phyloP scores from a whole-genome alignment of 2,797 vertebrate species.

The Lagodon rhomboides region DNA sequence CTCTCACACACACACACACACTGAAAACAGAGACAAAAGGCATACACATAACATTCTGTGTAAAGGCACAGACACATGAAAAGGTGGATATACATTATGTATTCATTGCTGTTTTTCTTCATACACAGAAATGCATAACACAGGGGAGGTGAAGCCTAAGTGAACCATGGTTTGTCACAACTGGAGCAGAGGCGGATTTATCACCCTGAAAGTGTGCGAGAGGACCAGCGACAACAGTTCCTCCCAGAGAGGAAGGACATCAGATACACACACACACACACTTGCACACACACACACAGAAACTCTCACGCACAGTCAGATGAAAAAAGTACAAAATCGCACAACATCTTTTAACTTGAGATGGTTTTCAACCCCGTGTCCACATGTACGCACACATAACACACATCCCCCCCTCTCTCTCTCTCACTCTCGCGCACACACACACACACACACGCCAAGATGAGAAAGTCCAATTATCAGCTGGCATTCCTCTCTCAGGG shows the following conservation, averaged over 20 bases:
- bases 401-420: not conserved
- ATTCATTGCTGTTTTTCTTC: not conserved
- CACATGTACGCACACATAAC: conserved; percentile 18
- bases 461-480: conserved; percentile 85
- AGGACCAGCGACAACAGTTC: conserved; percentile 47
- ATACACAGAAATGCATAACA: not conserved
- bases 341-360: conserved; percentile 48
- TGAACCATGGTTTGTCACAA: conserved; percentile 72
- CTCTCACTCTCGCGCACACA: conserved; percentile 9
- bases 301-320: conserved; percentile 19
- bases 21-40: conserved; percentile 22
- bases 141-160: conserved; percentile 37
- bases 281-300: conserved; percentile 1
- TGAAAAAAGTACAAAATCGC: conserved; percentile 25
- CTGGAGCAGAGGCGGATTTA: conserved; percentile 58
- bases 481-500: conserved; percentile 81
- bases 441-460: conserved; percentile 52
- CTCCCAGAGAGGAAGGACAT: conserved; percentile 52
- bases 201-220: conserved; percentile 57
- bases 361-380: conserved; percentile 44
- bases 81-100: not conserved
- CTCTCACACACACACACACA: not conserved
- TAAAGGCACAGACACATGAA: not conserved
- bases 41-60: not conserved
- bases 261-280: conserved; percentile 35